Percentiles rank a stretch among this genome's conserved stretches.
Evolutionary conservation across 2,888 invertebrate species (phyloP).

Genomic region (Creontiades dilutus): DNA sequence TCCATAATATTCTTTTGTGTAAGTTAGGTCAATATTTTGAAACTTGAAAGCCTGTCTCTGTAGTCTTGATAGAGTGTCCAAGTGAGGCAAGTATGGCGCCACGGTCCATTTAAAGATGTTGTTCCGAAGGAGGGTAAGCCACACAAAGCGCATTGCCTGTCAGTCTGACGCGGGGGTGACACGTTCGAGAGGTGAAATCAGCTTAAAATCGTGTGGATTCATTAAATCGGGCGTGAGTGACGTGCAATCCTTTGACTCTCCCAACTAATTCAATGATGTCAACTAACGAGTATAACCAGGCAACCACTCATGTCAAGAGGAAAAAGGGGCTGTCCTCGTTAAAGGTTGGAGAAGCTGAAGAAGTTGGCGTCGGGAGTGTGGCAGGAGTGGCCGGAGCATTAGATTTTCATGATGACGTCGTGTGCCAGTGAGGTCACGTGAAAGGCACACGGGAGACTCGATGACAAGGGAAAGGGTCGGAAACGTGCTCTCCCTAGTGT

Average conservation of each 20-base stretch:
- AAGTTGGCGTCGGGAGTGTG: background rate
- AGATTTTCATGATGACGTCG: background rate
- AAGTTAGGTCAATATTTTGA: too few relatives aligned
- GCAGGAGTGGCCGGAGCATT: conserved; percentile 23
- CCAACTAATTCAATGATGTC: background rate
- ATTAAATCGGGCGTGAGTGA: conserved; percentile 5
- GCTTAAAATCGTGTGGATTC: background rate
- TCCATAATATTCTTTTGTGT: too few relatives aligned
- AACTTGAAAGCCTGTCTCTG: too few relatives aligned
- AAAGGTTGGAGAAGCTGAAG: background rate
- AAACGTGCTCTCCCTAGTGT: background rate
- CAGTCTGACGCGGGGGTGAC: background rate
- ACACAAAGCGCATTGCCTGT: background rate
- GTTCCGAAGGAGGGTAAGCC: background rate
- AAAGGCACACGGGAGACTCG: background rate
- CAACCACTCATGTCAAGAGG: conserved; percentile 1
- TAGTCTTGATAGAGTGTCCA: too few relatives aligned
- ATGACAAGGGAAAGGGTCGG: conserved; percentile 1
- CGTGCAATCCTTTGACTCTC: background rate
- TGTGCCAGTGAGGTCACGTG: background rate
- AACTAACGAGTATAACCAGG: conserved; percentile 24
- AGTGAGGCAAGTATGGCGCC: background rate
- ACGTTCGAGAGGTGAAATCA: background rate
- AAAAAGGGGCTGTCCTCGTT: conserved; percentile 17
- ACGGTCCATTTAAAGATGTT: background rate